A percentile compares a stretch with the other conserved stretches of the same genome.
Evolutionary conservation across 1,140 invertebrate species (phyloP).

Genomic region (Agrilus planipennis): DNA sequence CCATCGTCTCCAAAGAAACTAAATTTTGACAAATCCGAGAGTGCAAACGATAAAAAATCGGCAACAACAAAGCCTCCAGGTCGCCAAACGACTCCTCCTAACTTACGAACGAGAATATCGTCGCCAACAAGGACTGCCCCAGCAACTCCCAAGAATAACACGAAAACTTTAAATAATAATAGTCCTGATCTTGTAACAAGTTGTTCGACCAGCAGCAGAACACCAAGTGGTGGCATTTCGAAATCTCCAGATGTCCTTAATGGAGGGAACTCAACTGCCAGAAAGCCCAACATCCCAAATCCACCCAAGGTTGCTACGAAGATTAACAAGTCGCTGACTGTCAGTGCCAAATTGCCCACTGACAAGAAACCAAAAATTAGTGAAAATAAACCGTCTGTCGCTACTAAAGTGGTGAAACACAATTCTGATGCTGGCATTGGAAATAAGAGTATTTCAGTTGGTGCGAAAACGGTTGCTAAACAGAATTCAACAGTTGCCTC

Average conservation of each 20-base stretch:
- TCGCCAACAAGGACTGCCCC: constrained; percentile 23
- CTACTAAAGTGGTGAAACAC: constrained; percentile 22
- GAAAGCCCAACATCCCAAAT: constrained; percentile 18
- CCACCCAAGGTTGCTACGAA: constrained; percentile 16
- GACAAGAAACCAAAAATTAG: constrained; percentile 16
- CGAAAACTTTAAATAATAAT: constrained; percentile 42
- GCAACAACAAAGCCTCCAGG: constrained; percentile 33
- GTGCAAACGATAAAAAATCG: too few species aligned
- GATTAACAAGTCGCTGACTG: constrained; percentile 13
- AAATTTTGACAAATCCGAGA: too few species aligned
- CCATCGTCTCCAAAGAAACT: too few species aligned
- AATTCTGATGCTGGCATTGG: constrained; percentile 19
- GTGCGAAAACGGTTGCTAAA: constrained; percentile 33
- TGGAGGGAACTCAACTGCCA: constrained; percentile 10
- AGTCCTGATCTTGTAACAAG: constrained; percentile 59
- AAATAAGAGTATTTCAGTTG: constrained; percentile 33
- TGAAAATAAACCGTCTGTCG: constrained; percentile 23
- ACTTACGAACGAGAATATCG: constrained; percentile 33
- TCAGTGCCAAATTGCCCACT: constrained; percentile 21
- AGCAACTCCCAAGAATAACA: constrained; percentile 31
- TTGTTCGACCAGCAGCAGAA: constrained; percentile 35
- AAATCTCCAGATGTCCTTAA: constrained; percentile 51
- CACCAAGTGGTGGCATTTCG: constrained; percentile 33
- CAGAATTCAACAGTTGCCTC: constrained; percentile 57
- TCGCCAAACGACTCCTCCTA: constrained; percentile 38